Percentiles rank a stretch among this genome's conserved stretches.
phyloP scores from a whole-genome alignment of 2,797 vertebrate genomes.

The Kryptopterus vitreolus region DNA sequence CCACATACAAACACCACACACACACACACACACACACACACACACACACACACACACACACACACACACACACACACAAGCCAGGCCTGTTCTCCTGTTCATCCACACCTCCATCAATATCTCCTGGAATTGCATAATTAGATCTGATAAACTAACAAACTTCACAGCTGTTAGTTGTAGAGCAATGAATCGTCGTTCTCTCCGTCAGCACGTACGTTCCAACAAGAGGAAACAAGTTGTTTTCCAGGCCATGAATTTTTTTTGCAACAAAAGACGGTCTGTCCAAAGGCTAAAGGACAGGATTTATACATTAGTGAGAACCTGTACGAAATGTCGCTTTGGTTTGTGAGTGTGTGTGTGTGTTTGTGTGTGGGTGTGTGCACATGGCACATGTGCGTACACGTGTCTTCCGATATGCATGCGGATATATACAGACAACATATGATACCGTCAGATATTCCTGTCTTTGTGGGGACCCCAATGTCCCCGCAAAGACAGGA shows the following conservation, averaged over 20 bases:
- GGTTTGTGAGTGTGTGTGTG: conserved; percentile 13
- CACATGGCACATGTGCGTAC: too few species aligned
- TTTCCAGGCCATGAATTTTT: conserved; percentile 56
- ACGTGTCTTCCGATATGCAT: too few species aligned
- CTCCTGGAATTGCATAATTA: background rate
- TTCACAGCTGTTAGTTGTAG: conserved; percentile 3
- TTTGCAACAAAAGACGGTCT: conserved; percentile 64
- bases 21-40: conserved; percentile 12
- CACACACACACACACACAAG: conserved; percentile 11
- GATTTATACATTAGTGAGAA: conserved; percentile 38
- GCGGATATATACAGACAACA: too few species aligned
- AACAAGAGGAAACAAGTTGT: conserved; percentile 39
- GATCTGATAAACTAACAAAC: conserved; percentile 7
- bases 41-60: conserved; percentile 26
- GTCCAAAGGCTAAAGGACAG: conserved; percentile 64
- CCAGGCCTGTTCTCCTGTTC: conserved; percentile 13
- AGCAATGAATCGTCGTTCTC: background rate
- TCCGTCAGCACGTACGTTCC: background rate
- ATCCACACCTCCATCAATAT: background rate
- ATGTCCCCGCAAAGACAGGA: background rate
- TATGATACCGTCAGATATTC: too few species aligned
- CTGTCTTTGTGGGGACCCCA: too few species aligned
- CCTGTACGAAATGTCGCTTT: background rate
- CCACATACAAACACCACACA: too few species aligned
- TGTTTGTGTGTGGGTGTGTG: background rate